phyloP scores from a whole-genome alignment of 2,888 invertebrate species.

The Chaitophorus viminalis region DNA sequence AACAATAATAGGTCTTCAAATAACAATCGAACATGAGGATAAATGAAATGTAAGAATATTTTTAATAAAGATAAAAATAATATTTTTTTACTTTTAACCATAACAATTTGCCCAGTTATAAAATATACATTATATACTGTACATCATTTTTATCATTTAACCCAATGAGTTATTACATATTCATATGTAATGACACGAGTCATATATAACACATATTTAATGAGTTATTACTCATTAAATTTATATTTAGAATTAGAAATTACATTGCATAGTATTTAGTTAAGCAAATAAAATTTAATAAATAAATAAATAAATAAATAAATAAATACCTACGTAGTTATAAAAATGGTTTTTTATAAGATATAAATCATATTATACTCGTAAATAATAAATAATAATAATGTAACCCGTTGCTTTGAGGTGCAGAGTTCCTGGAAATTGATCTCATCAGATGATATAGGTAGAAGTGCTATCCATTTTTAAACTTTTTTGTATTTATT shows the following conservation, averaged over 20 bases:
- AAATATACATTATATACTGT: no score
- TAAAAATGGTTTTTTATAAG: neutral
- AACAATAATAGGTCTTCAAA: neutral
- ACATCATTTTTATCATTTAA: no score
- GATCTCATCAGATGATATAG: neutral
- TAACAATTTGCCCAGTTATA: no score
- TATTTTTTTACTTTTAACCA: no score
- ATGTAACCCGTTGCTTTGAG: neutral
- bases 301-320: neutral
- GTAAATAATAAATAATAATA: neutral
- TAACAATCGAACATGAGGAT: neutral
- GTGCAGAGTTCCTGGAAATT: neutral
- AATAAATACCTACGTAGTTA: neutral
- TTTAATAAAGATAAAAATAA: neutral
- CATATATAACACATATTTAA: no score
- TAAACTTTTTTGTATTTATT: neutral
- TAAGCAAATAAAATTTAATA: no score
- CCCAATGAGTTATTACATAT: no score
- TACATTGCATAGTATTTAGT: no score
- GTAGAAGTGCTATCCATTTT: neutral
- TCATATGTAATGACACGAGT: no score
- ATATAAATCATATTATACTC: neutral
- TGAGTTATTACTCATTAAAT: no score
- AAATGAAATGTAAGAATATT: constrained; percentile 7
- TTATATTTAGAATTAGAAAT: no score